A percentile compares a stretch with the other conserved stretches of the same genome.
These are phyloP conservation scores for Batillaria attramentaria DNA, from an alignment of 1,140 invertebrate genomes.

Conservation along the genomic window DNA sequence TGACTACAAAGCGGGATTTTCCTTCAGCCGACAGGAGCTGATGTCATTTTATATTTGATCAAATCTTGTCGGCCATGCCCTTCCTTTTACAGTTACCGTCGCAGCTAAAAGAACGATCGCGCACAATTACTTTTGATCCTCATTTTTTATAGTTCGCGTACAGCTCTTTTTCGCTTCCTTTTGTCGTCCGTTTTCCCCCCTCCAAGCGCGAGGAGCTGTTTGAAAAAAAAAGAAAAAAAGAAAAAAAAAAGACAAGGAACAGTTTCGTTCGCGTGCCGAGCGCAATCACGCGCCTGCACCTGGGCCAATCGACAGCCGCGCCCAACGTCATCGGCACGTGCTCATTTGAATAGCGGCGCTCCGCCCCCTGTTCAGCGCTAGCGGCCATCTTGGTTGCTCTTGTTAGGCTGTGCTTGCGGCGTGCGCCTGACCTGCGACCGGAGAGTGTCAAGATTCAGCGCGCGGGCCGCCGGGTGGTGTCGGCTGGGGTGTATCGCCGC, in stretches of 20 bases:
- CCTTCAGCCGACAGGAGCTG: too few relatives aligned
- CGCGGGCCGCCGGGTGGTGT: not conserved
- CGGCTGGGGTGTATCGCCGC: not conserved
- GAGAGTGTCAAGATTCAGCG: too few relatives aligned
- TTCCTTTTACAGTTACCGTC: too few relatives aligned
- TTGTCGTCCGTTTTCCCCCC: not conserved
- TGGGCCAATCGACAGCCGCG: constrained; percentile 8
- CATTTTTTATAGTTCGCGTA: not conserved
- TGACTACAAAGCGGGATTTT: too few relatives aligned
- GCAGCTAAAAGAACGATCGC: too few relatives aligned
- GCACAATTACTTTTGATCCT: not conserved
- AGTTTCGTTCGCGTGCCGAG: constrained; percentile 1
- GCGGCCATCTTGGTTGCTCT: constrained; percentile 6
- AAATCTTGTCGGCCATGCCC: too few relatives aligned
- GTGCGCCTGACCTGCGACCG: constrained; percentile 7
- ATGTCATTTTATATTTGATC: too few relatives aligned
- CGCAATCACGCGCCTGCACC: constrained; percentile 15
- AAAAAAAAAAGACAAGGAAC: not conserved
- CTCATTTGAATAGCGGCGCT: constrained; percentile 6
- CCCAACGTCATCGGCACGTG: constrained; percentile 15
- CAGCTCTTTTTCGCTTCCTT: not conserved
- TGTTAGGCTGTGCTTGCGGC: not conserved
- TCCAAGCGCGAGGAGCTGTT: not conserved
- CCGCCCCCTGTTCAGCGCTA: constrained; percentile 2
- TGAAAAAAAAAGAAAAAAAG: not conserved